A percentile compares a stretch with the other conserved stretches of the same genome.
Conservation (phyloP, 2,888 invertebrate genomes). For the Heliconius ethilla region DNA sequence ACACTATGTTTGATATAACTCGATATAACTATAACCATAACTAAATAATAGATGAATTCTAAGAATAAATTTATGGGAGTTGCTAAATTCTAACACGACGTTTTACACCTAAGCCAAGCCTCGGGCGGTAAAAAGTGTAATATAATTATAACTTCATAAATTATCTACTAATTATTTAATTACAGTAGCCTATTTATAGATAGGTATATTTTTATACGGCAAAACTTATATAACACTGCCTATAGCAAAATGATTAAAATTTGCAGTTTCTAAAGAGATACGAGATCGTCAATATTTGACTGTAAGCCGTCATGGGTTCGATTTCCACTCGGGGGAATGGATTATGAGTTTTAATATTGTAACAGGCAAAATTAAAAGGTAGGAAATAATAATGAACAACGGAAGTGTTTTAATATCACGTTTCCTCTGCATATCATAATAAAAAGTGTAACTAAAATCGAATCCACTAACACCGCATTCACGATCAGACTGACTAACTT, state of each 20-base stretch:
- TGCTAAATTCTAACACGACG: neutral
- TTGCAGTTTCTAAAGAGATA: too few species aligned
- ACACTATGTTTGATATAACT: too few species aligned
- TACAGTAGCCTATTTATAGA: neutral
- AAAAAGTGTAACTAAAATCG: neutral
- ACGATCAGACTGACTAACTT: neutral
- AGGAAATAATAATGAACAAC: neutral
- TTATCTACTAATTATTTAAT: slow-evolving; percentile 12
- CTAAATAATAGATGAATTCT: neutral
- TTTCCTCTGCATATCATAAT: too few species aligned
- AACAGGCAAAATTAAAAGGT: too few species aligned
- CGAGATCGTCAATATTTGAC: too few species aligned
- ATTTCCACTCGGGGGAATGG: neutral
- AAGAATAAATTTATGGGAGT: neutral
- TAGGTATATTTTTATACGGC: neutral
- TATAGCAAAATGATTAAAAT: neutral
- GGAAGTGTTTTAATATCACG: neutral
- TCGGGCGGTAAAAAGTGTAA: neutral
- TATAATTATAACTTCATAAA: neutral
- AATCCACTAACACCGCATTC: neutral
- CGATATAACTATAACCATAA: too few species aligned
- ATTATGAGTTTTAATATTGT: neutral
- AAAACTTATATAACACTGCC: neutral
- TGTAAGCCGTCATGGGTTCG: neutral
- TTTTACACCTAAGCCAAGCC: slow-evolving; percentile 1